A percentile compares a stretch with the other conserved stretches of the same genome.
These are phyloP conservation scores for Papilio machaon DNA, from an alignment of 1,140 invertebrate species.

Conservation along the genomic window DNA sequence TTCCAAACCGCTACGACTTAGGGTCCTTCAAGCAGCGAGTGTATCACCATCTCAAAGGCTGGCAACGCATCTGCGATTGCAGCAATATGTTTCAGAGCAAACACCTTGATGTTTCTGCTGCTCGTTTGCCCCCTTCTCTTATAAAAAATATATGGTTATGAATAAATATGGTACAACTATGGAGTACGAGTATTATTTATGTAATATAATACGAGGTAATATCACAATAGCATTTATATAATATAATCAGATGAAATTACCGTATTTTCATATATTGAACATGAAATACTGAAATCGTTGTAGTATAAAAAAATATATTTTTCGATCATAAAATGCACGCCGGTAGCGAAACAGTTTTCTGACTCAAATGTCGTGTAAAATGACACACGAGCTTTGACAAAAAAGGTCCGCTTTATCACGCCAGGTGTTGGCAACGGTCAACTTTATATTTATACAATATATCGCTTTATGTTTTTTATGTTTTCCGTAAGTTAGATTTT, in stretches of 20 bases:
- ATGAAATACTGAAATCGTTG: neutral
- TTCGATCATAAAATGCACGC: slow-evolving; percentile 11
- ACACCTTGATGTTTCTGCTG: too few relatives aligned
- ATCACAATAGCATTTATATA: too few relatives aligned
- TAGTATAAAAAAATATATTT: slow-evolving; percentile 5
- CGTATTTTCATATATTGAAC: neutral
- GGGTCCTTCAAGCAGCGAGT: too few relatives aligned
- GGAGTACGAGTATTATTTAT: too few relatives aligned
- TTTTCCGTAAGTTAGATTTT: neutral
- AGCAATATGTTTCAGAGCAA: too few relatives aligned
- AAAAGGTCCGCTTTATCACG: slow-evolving; percentile 18
- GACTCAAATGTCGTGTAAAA: slow-evolving; percentile 26
- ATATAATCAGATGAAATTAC: neutral
- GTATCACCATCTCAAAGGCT: too few relatives aligned
- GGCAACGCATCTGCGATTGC: too few relatives aligned
- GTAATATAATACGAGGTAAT: too few relatives aligned
- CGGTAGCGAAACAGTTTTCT: slow-evolving; percentile 7
- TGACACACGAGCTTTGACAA: slow-evolving; percentile 26
- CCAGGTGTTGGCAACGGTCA: slow-evolving; percentile 26
- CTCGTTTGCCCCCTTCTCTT: too few relatives aligned
- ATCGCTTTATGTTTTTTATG: neutral
- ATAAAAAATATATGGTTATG: too few relatives aligned
- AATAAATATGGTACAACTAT: too few relatives aligned
- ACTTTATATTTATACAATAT: slow-evolving; percentile 10
- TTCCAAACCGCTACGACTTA: too few relatives aligned